These are phyloP conservation scores for Gari tellinella DNA, from an alignment of 2,888 invertebrate species.

Conservation along the genomic window DNA sequence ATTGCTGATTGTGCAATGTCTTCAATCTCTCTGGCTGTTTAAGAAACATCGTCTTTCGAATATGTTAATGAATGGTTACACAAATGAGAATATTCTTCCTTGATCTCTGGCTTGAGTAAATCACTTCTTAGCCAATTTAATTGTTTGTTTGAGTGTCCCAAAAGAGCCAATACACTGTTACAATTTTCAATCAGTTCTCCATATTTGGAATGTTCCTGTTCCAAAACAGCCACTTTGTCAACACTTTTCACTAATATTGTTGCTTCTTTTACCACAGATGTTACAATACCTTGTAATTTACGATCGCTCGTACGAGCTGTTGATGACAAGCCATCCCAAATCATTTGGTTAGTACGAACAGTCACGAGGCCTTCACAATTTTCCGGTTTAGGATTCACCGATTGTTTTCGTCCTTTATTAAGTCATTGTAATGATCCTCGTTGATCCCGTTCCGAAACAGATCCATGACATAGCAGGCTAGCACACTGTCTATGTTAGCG, in stretches of 20 bases:
- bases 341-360: slow-evolving; percentile 24
- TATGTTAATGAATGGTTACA: slow-evolving; percentile 15
- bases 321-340: slow-evolving; percentile 21
- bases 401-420: too few relatives aligned
- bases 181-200: not conserved
- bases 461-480: too few relatives aligned
- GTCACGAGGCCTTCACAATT: slow-evolving; percentile 28
- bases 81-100: slow-evolving; percentile 21
- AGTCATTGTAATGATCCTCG: too few relatives aligned
- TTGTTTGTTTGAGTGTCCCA: slow-evolving; percentile 16
- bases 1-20: slow-evolving; percentile 8
- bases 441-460: too few relatives aligned
- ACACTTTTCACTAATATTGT: slow-evolving; percentile 15
- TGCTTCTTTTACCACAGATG: not conserved
- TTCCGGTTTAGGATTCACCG: slow-evolving; percentile 9
- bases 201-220: too few relatives aligned
- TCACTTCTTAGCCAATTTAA: slow-evolving; percentile 16
- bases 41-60: slow-evolving; percentile 1
- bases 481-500: too few relatives aligned
- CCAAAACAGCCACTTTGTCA: too few relatives aligned
- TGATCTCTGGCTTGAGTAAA: slow-evolving; percentile 14
- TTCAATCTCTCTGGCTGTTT: slow-evolving; percentile 23
- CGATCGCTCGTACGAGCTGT: slow-evolving; percentile 13
- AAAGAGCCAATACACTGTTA: slow-evolving; percentile 14
- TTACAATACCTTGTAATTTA: slow-evolving; percentile 15